phyloP scores from a whole-genome alignment of 2,113 vertebrate genomes.

The Pluvianellus socialis region DNA sequence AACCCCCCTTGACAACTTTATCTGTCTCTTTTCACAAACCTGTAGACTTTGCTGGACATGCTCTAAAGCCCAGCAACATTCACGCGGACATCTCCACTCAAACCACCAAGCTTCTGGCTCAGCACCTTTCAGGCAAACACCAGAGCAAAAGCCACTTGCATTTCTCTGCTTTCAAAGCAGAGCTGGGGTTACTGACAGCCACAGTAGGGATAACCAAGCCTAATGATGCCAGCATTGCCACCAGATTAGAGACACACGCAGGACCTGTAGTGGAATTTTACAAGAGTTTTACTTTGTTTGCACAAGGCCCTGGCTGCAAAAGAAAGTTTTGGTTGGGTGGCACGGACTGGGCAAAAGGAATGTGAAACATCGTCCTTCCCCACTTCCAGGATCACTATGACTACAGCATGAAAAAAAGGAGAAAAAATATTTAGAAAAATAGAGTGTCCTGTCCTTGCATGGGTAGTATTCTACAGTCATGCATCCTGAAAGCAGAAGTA shows the following conservation, averaged over 20 bases:
- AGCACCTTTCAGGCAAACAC: neutral
- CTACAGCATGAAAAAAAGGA: neutral
- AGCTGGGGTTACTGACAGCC: neutral
- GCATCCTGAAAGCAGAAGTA: neutral
- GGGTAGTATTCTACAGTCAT: neutral
- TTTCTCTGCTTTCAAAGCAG: neutral
- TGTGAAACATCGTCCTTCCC: neutral
- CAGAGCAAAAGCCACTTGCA: neutral
- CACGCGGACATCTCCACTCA: neutral
- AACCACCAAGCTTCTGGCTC: neutral
- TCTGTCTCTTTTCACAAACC: neutral
- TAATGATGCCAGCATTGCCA: neutral
- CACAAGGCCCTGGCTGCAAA: neutral
- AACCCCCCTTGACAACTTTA: neutral
- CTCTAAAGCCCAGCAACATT: neutral
- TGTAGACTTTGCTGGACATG: neutral
- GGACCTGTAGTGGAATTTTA: neutral
- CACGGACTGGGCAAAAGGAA: neutral
- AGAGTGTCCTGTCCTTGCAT: neutral
- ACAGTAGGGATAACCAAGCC: neutral
- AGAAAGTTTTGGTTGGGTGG: neutral
- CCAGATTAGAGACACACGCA: neutral
- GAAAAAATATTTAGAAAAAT: no score
- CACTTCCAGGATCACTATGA: neutral
- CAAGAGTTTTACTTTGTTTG: neutral